Conservation (phyloP, 2,113 vertebrate genomes). For the Corvus cornix region DNA sequence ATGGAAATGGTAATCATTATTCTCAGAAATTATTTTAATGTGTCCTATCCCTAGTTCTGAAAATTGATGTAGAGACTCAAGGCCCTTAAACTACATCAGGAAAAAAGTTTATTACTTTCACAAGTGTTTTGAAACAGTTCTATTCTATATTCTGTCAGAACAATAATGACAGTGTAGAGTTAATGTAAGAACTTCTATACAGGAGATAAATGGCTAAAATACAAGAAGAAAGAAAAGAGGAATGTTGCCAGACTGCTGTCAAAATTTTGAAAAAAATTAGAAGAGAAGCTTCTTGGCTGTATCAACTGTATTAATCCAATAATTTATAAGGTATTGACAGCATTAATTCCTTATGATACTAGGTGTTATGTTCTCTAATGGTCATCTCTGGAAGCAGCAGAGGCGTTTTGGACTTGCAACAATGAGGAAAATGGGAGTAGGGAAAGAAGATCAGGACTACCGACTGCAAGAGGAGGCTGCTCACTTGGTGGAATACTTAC, state of each 20-base stretch:
- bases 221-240: background rate
- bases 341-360: background rate
- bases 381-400: constrained; percentile 27
- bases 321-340: background rate
- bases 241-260: background rate
- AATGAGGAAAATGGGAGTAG: constrained; percentile 33
- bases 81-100: background rate
- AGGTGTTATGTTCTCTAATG: constrained; percentile 27
- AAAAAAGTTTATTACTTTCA: background rate
- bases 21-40: background rate
- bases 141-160: background rate
- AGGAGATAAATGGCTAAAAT: background rate
- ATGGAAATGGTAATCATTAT: constrained; percentile 35
- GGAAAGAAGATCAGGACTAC: background rate
- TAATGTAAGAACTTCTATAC: background rate
- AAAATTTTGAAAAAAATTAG: background rate
- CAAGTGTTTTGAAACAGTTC: background rate
- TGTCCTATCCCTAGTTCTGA: background rate
- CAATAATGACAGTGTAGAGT: background rate
- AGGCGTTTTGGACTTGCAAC: constrained; percentile 1
- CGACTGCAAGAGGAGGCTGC: background rate
- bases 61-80: background rate
- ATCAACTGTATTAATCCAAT: background rate
- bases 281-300: background rate
- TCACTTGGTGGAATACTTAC: background rate